Base-by-base conservation (phyloP, 2,888 invertebrate genomes). In the Ypsolopha scabrella region DNA sequence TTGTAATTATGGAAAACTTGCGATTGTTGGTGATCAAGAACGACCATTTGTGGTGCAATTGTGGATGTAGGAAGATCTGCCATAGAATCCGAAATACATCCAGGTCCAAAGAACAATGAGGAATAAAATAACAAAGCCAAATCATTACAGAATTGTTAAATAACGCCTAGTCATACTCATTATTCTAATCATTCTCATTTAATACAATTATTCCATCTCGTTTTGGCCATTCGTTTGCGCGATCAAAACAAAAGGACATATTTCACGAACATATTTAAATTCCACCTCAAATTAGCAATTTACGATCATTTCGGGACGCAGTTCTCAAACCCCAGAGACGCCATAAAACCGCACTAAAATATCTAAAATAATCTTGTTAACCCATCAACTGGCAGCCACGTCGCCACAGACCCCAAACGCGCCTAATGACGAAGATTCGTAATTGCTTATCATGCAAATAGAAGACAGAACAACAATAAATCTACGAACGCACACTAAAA, bases 1-100 rank as follows among this genome's bases (percentile, higher is more conserved):
- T 53, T 58, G 60, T 68, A 74, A 75, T 75, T 72, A 75, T 57
- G 55, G 54, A 47, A 47, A 47, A 47, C 36, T n/a, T 11, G 47
- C 33, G n/a, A 37, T 36, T 47, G 14, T 37, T 38, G 24, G 43
- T 24, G 4, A 2, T 24, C 24, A 24, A 24, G 24, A 24, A 24
- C 24, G 24, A 24, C 24, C 43, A 13, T 43, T 43, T 41, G 41
- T 41, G 41, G 41, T 11, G n/a, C 11, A 24, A 14, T 11, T 41
- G 41, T 13, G 6, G 14, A 4, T 11, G 14, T 13, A 9, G 9
- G 8, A 8, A 38, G 38, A 38, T 8, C 38, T 38, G 2, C 1
- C n/a, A 10, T 38, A 8, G n/a, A 38, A 10, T 41, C 11, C 11
- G 10, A n/a, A 41, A 24, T 24, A 24, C 24, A 24, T 24, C 4